Percentiles rank a stretch among this genome's conserved stretches.
Conservation (phyloP, 2,113 vertebrate species). For the Psilopogon haemacephalus region DNA sequence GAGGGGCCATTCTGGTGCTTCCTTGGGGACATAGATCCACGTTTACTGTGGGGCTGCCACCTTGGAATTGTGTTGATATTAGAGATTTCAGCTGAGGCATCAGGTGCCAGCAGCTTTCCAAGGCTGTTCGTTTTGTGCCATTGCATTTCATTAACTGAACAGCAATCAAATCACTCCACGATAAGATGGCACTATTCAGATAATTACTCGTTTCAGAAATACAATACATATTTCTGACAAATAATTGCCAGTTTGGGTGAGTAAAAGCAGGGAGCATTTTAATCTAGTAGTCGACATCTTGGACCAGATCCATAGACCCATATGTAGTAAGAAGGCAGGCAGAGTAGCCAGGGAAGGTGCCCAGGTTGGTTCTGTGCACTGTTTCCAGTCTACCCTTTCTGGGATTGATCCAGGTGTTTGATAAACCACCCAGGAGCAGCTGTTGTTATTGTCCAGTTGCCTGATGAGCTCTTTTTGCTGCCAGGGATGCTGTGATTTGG, state of each 20-base stretch:
- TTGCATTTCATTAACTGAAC: neutral
- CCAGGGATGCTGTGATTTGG: neutral
- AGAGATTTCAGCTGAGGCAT: neutral
- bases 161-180: neutral
- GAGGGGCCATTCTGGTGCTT: neutral
- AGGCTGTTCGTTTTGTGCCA: neutral
- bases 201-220: neutral
- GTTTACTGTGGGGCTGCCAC: rapidly evolving
- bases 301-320: neutral
- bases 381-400: neutral
- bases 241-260: neutral
- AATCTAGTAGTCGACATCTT: rapidly evolving
- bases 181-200: neutral
- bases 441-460: no score
- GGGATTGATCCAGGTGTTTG: neutral
- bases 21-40: neutral
- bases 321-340: neutral
- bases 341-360: neutral
- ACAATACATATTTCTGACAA: neutral
- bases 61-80: rapidly evolving
- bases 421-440: neutral
- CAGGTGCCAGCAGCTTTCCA: neutral
- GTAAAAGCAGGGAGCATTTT: neutral
- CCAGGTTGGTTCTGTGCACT: rapidly evolving
- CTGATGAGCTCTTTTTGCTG: neutral